Conservation (phyloP, 2,113 vertebrate genomes). For the Rhinolophus sinicus region DNA sequence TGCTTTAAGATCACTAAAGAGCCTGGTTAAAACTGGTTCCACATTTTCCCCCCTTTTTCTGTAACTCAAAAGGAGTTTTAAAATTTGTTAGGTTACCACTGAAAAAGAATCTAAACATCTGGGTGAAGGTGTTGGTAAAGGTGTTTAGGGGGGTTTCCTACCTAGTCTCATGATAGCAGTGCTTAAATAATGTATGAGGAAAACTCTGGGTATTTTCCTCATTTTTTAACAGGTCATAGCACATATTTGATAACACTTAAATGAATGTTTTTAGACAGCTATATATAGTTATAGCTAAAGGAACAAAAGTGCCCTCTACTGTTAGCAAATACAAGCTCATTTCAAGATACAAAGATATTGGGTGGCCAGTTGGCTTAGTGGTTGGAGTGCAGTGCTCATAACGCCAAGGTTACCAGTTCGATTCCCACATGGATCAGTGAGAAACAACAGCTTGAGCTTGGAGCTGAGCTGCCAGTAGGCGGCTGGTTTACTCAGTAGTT, state of each 20-base stretch:
- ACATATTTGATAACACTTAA: background rate
- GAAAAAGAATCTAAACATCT: background rate
- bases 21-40: background rate
- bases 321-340: background rate
- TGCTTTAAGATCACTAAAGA: background rate
- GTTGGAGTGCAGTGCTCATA: too few relatives aligned
- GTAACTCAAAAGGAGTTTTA: background rate
- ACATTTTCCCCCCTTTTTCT: background rate
- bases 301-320: background rate
- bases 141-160: background rate
- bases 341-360: background rate
- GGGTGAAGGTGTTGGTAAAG: background rate
- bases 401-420: too few relatives aligned
- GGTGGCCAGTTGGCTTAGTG: too few relatives aligned
- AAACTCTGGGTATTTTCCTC: background rate
- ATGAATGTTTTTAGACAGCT: slow-evolving; percentile 47
- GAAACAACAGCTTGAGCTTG: too few relatives aligned
- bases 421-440: too few relatives aligned
- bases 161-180: background rate
- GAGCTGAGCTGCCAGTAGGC: too few relatives aligned
- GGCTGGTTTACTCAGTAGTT: too few relatives aligned
- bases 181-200: slow-evolving; percentile 14
- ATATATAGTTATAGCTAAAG: slow-evolving; percentile 31
- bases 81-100: slow-evolving; percentile 23
- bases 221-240: background rate